phyloP scores from a whole-genome alignment of 2,888 invertebrate genomes.

The Tricholauxania praeusta region DNA sequence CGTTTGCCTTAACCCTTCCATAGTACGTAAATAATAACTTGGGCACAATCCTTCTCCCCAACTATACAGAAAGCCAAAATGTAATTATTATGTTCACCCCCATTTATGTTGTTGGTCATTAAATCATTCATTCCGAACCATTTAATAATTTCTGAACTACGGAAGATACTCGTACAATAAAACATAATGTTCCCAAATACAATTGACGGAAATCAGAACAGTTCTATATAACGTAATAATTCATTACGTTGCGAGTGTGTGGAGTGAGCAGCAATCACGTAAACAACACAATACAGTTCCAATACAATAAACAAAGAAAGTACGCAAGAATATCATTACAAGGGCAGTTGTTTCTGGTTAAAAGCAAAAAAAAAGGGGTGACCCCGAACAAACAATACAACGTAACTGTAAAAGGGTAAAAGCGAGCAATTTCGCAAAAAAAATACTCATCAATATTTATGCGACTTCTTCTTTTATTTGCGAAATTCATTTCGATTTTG shows the following conservation, averaged over 20 bases:
- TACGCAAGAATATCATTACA: conserved; percentile 7
- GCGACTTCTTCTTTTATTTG: conserved; percentile 40
- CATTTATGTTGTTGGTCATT: conserved; percentile 51
- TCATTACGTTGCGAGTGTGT: conserved; percentile 54
- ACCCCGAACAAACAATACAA: conserved; percentile 12
- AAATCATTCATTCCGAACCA: conserved; percentile 63
- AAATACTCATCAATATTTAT: conserved; percentile 48
- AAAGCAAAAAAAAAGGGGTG: conserved; percentile 32
- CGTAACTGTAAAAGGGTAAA: conserved; percentile 30
- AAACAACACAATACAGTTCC: conserved; percentile 28
- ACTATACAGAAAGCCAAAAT: neutral
- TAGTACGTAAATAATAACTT: neutral
- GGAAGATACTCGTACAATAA: conserved; percentile 25
- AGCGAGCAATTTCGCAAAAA: conserved; percentile 20
- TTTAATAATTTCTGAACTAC: conserved; percentile 55
- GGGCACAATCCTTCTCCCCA: neutral
- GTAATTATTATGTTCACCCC: conserved; percentile 12
- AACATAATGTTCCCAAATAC: conserved; percentile 31
- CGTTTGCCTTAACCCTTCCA: conserved; percentile 42
- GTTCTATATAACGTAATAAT: conserved; percentile 50
- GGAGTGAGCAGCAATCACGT: conserved; percentile 13
- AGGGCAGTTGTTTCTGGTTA: conserved; percentile 17
- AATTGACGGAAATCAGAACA: conserved; percentile 43
- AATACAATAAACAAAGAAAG: conserved; percentile 39
- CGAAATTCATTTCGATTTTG: neutral